Percentiles rank a stretch among this genome's conserved stretches.
Conservation (phyloP, 2,797 vertebrate genomes). For the Cyclopterus lumpus region DNA sequence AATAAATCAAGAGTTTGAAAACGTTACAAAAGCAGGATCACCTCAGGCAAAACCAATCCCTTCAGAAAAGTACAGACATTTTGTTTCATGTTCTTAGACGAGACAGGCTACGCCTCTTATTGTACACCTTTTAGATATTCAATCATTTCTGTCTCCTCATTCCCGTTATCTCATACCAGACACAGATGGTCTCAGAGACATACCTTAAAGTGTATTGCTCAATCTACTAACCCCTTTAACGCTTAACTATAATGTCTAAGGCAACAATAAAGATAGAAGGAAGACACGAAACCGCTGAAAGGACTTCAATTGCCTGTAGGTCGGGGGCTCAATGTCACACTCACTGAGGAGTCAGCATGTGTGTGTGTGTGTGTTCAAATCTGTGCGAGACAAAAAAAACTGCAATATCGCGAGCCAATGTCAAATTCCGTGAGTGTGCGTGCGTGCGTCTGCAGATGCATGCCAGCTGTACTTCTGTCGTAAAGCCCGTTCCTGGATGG, state of each 20-base stretch:
- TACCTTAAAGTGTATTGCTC: constrained; percentile 68
- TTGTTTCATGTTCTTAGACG: background rate
- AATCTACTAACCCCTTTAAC: constrained; percentile 55
- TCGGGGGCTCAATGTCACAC: constrained; percentile 44
- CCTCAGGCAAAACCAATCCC: background rate
- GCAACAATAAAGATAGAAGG: constrained; percentile 56
- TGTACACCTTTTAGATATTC: constrained; percentile 16
- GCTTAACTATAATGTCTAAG: constrained; percentile 52
- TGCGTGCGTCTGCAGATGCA: background rate
- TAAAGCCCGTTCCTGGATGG: constrained; percentile 33
- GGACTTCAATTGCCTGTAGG: constrained; percentile 43
- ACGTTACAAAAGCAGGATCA: background rate
- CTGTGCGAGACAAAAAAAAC: constrained; percentile 13
- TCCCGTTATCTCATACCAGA: constrained; percentile 42
- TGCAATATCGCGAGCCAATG: constrained; percentile 6
- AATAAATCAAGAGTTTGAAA: background rate
- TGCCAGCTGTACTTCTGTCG: constrained; percentile 1
- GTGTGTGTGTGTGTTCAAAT: constrained; percentile 15
- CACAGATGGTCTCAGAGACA: constrained; percentile 50
- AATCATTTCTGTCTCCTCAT: background rate
- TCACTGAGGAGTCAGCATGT: constrained; percentile 24
- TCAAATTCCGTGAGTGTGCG: constrained; percentile 1
- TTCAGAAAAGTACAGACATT: background rate
- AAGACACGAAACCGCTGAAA: constrained; percentile 37
- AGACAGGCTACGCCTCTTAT: background rate